These are phyloP conservation scores for Adineta ricciae DNA, from an alignment of 2,888 invertebrate species.

Conservation along the genomic window DNA sequence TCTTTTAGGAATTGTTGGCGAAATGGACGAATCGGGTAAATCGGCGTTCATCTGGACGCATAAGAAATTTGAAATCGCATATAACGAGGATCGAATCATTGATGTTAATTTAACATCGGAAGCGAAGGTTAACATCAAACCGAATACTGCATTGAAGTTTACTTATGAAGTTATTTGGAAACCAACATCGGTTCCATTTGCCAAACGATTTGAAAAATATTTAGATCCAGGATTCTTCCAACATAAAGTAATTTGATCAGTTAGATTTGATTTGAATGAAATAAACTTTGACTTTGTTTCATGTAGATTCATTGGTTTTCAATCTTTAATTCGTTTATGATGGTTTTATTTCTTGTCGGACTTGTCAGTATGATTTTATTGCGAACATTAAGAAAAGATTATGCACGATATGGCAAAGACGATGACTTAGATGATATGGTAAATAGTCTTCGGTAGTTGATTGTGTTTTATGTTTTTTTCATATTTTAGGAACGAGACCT, in stretches of 20 bases:
- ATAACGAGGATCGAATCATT: conserved; percentile 84
- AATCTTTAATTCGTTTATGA: conserved; percentile 99
- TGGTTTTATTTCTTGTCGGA: conserved; percentile 97
- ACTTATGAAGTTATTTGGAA: conserved; percentile 82
- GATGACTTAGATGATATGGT: conserved; percentile 87
- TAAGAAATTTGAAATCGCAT: conserved; percentile 89
- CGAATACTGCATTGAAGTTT: conserved; percentile 70
- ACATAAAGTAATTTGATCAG: conserved; percentile 61
- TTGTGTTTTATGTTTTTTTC: background rate
- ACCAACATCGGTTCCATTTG: conserved; percentile 70
- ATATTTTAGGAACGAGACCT: conserved; percentile 75
- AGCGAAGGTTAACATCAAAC: conserved; percentile 68
- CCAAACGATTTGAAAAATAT: conserved; percentile 95
- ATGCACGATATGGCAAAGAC: conserved; percentile 96
- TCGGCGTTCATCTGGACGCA: conserved; percentile 88
- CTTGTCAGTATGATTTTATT: conserved; percentile 96
- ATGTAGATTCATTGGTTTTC: conserved; percentile 94
- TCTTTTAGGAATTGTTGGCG: conserved; percentile 69
- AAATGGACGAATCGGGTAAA: conserved; percentile 64
- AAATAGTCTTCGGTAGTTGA: conserved; percentile 36
- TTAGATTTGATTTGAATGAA: too few species aligned
- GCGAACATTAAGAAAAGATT: conserved; percentile 93
- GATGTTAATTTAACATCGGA: conserved; percentile 94
- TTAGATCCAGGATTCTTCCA: conserved; percentile 98
- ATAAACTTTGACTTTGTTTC: too few species aligned